Conservation (phyloP, 2,797 vertebrate genomes). For the Gymnothorax javanicus region DNA sequence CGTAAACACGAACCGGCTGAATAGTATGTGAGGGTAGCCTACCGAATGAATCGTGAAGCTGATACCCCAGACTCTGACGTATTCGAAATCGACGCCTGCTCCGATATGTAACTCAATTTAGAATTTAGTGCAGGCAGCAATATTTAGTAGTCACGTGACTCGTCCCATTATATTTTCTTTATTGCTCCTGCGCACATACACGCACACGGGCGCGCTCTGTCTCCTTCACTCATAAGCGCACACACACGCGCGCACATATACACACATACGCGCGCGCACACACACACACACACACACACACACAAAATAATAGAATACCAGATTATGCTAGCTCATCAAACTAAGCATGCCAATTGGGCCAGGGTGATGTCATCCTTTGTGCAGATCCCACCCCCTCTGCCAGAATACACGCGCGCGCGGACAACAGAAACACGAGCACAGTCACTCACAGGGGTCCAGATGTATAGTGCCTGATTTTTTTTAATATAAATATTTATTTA, state of each 20-base stretch:
- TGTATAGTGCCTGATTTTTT: slow-evolving; percentile 26
- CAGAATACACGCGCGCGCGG: slow-evolving; percentile 38
- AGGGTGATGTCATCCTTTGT: slow-evolving; percentile 77
- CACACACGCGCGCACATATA: too few relatives aligned
- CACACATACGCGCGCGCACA: too few relatives aligned
- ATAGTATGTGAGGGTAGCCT: neutral
- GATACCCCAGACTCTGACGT: neutral
- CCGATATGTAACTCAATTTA: neutral
- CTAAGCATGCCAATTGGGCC: slow-evolving; percentile 65
- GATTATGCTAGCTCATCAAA: slow-evolving; percentile 46
- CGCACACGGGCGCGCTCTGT: neutral
- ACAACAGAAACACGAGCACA: slow-evolving; percentile 39
- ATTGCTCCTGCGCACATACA: neutral
- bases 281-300: neutral
- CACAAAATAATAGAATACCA: slow-evolving; percentile 60
- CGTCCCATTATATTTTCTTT: neutral
- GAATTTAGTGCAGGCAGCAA: neutral
- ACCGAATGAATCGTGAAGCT: neutral
- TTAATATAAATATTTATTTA: neutral
- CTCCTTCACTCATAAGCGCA: too few relatives aligned
- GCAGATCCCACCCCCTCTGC: slow-evolving; percentile 63
- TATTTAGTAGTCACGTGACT: neutral
- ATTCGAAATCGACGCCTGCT: neutral
- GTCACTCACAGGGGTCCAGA: slow-evolving; percentile 54
- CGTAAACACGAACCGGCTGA: neutral